These are phyloP conservation scores for Thera britannica DNA, from an alignment of 2,888 invertebrate species.

Conservation along the genomic window DNA sequence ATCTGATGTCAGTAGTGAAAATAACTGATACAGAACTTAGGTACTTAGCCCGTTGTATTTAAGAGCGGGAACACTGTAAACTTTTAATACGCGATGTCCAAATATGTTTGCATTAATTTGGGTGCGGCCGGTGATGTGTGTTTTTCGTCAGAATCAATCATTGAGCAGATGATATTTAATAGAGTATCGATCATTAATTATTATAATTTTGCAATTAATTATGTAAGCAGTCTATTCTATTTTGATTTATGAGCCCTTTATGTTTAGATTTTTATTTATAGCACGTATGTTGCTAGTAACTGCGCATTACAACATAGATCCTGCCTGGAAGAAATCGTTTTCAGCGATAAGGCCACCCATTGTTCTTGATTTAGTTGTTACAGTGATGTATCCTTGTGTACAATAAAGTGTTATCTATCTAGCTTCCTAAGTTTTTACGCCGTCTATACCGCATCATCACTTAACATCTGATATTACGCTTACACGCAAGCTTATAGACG, in stretches of 20 bases:
- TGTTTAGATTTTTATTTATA: too few relatives aligned
- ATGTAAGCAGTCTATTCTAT: conserved; percentile 12
- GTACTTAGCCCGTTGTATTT: conserved; percentile 19
- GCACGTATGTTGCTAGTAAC: too few relatives aligned
- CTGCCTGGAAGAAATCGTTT: too few relatives aligned
- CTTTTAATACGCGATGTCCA: neutral
- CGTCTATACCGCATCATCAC: too few relatives aligned
- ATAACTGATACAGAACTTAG: conserved; percentile 12
- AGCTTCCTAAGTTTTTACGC: too few relatives aligned
- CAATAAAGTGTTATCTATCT: too few relatives aligned
- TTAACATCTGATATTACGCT: too few relatives aligned
- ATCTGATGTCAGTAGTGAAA: conserved; percentile 14
- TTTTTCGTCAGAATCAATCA: conserved; percentile 35
- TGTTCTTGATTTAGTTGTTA: too few relatives aligned
- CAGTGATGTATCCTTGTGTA: too few relatives aligned
- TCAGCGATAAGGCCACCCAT: too few relatives aligned
- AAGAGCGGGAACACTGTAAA: neutral
- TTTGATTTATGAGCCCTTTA: conserved; percentile 13
- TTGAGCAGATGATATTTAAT: conserved; percentile 27
- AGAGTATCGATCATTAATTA: conserved; percentile 24
- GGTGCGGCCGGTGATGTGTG: conserved; percentile 23
- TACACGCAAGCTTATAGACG: too few relatives aligned
- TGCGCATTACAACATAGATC: too few relatives aligned
- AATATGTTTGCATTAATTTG: conserved; percentile 3
- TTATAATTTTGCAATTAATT: conserved; percentile 14